phyloP scores from a whole-genome alignment of 2,888 invertebrate species.

The Gymnoscelis rufifasciata region DNA sequence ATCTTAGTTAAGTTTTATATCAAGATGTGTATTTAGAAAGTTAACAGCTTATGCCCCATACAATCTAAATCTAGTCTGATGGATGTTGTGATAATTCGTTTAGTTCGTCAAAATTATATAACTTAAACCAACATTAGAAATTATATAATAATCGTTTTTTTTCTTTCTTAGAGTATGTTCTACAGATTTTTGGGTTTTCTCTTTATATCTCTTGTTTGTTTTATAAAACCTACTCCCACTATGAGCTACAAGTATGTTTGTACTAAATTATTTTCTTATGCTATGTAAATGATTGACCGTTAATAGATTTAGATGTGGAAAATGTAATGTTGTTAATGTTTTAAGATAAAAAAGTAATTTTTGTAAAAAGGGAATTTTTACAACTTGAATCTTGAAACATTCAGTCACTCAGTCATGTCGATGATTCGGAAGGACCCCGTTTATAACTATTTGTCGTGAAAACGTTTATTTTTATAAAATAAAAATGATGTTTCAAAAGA shows the following conservation, averaged over 20 bases:
- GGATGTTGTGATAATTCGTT: slow-evolving; percentile 2
- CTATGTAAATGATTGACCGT: slow-evolving; percentile 72
- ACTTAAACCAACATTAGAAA: neutral
- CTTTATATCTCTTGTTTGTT: neutral
- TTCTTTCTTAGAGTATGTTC: too few species aligned
- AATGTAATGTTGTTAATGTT: slow-evolving; percentile 81
- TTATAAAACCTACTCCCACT: slow-evolving; percentile 14
- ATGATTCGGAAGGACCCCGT: slow-evolving; percentile 75
- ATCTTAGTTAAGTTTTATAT: neutral
- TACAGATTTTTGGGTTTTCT: neutral
- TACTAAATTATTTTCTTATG: slow-evolving; percentile 68
- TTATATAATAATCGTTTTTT: too few species aligned
- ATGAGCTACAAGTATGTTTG: slow-evolving; percentile 19
- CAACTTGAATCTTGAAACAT: slow-evolving; percentile 87
- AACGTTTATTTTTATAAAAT: slow-evolving; percentile 81
- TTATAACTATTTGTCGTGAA: slow-evolving; percentile 80
- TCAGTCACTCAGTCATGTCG: slow-evolving; percentile 66
- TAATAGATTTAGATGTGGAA: slow-evolving; percentile 77
- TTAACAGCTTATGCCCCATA: slow-evolving; percentile 2
- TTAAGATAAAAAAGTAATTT: slow-evolving; percentile 82
- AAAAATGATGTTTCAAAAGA: slow-evolving; percentile 73
- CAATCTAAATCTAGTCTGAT: slow-evolving; percentile 4
- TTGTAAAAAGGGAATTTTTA: slow-evolving; percentile 83
- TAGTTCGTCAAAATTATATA: neutral
- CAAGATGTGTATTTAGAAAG: neutral